Conservation (phyloP, 2,113 vertebrate species). For the Carollia perspicillata region DNA sequence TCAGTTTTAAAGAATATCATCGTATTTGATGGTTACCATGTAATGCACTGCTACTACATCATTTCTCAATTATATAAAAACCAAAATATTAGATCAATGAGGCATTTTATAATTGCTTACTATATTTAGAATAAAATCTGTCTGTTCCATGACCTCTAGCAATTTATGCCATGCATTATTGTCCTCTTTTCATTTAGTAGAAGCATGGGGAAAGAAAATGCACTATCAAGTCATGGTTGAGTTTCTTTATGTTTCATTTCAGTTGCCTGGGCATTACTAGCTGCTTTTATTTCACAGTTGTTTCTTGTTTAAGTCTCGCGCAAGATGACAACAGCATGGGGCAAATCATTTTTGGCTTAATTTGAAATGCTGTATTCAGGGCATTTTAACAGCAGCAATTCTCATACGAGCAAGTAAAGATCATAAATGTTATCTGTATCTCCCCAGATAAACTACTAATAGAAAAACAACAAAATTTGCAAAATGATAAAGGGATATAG, state of each 20-base stretch:
- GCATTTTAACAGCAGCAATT: conserved; percentile 62
- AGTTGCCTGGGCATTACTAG: conserved; percentile 54
- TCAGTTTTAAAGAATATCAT: neutral
- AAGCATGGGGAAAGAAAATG: conserved; percentile 52
- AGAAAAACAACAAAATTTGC: conserved; percentile 34
- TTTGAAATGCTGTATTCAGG: conserved; percentile 67
- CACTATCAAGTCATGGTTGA: conserved; percentile 59
- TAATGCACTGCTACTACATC: neutral
- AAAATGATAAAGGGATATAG: conserved; percentile 42
- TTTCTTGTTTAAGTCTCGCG: conserved; percentile 71
- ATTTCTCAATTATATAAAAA: conserved; percentile 6
- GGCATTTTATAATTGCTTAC: neutral
- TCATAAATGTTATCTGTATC: conserved; percentile 59
- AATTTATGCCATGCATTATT: conserved; percentile 49
- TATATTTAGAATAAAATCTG: conserved; percentile 55
- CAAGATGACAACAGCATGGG: conserved; percentile 72
- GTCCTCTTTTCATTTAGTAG: conserved; percentile 53
- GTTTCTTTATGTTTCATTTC: conserved; percentile 60
- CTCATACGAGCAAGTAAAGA: conserved; percentile 68
- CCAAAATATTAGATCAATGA: conserved; percentile 44
- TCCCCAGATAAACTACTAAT: conserved; percentile 58
- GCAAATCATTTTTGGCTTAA: conserved; percentile 69
- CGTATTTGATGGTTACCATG: neutral
- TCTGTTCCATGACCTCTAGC: conserved; percentile 25
- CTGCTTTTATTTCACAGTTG: conserved; percentile 69